These are phyloP conservation scores for Drosophila meridionalis DNA, from an alignment of 2,888 invertebrate genomes.

Conservation along the genomic window DNA sequence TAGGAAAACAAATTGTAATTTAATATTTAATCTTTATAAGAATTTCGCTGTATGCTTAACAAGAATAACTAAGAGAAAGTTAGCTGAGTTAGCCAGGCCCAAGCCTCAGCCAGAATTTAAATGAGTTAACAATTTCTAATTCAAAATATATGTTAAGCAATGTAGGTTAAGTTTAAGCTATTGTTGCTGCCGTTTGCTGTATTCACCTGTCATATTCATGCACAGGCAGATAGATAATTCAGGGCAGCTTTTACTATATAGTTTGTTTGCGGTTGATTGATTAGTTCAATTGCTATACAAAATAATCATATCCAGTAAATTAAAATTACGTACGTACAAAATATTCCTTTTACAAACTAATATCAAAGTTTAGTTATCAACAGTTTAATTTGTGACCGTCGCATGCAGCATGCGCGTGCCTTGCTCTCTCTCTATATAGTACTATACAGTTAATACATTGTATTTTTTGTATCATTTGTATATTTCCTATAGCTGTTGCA, in stretches of 20 bases:
- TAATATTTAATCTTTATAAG: slow-evolving; percentile 26
- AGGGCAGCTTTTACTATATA: slow-evolving; percentile 24
- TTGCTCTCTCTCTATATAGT: slow-evolving; percentile 59
- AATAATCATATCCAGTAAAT: slow-evolving; percentile 65
- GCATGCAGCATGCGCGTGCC: slow-evolving; percentile 71
- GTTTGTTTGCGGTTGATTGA: slow-evolving; percentile 34
- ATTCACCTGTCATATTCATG: slow-evolving; percentile 10
- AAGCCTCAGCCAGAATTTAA: slow-evolving; percentile 1
- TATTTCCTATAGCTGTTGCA: slow-evolving; percentile 42
- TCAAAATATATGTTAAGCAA: slow-evolving; percentile 6
- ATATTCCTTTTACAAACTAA: slow-evolving; percentile 81
- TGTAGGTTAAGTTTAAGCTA: slow-evolving; percentile 18
- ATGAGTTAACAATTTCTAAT: slow-evolving; percentile 19
- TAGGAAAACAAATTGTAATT: slow-evolving; percentile 30
- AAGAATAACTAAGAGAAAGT: slow-evolving; percentile 26
- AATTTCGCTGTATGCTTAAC: slow-evolving; percentile 43
- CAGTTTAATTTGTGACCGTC: slow-evolving; percentile 81
- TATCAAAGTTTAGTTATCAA: slow-evolving; percentile 84
- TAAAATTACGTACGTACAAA: slow-evolving; percentile 74
- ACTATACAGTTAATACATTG: slow-evolving; percentile 51
- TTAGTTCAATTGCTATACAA: slow-evolving; percentile 46
- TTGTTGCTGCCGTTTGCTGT: slow-evolving; percentile 10
- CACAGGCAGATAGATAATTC: slow-evolving; percentile 19
- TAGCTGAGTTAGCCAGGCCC: slow-evolving; percentile 12
- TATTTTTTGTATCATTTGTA: slow-evolving; percentile 24